Evolutionary conservation across 2,797 vertebrate genomes (phyloP), one percentile per base, ranked within the genome.

Genomic region (Phoebastria nigripes): DNA sequence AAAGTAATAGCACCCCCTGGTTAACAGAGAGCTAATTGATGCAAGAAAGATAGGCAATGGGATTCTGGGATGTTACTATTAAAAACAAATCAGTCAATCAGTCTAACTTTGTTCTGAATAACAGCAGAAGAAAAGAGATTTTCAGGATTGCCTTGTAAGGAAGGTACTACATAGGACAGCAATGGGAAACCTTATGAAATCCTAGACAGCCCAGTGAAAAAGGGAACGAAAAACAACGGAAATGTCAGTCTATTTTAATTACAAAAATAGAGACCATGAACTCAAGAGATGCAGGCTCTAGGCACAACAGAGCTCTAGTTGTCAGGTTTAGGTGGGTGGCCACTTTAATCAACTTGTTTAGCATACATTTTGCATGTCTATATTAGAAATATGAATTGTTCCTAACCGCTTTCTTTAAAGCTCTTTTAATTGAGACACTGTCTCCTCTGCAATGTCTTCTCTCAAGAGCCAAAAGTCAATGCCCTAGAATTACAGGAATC

Each of bases 341-440:
- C 73, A 58, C 83, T 92, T 89, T 85, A 92, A 95, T 96, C 70
- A 83, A 83, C 37, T 51, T 70, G 29, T 77, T 97, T 55, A 92
- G 65, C 83, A 88, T 69, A 16, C 65, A 73, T 73, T 94, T 94
- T 89, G 49, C 13, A 37, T 83, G 72, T 74, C 87, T 22, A 7
- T 61, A 77, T 88, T 49, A 61, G 67, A 69, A 39, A 87, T 26
- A 58, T 1, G 22, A 95, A 55, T 49, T 81, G 59, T 91, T 80
- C 67, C 56, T 39, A 42, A 35, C n/a, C 72, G 35, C 44, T 69
- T 85, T 90, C 87, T 93, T 49, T 73, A 88, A 91, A 76, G 77
- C 12, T n/a, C 54, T 85, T 46, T 56, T 28, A 77, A 54, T 29
- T 76, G 85, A 82, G 49, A 67, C 52, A 51, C 28, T n/a, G 20